These are phyloP conservation scores for Cataglyphis albicans DNA, from an alignment of 2,888 invertebrate species.

Conservation along the genomic window DNA sequence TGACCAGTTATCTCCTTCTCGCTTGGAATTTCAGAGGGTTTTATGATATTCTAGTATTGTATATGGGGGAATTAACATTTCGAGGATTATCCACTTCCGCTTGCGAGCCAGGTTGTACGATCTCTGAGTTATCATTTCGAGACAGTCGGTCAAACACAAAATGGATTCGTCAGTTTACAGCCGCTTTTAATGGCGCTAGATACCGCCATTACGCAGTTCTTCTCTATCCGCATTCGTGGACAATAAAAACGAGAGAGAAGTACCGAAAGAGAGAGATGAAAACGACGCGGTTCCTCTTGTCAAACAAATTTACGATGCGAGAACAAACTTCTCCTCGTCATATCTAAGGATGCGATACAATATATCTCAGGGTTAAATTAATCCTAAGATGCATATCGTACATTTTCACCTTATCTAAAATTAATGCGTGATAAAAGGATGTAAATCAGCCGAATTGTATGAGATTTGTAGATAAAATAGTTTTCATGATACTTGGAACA, in stretches of 20 bases:
- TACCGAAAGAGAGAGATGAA: conserved; percentile 7
- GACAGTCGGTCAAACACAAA: conserved; percentile 5
- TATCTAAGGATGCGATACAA: conserved; percentile 1
- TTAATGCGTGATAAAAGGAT: conserved; percentile 11
- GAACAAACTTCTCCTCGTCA: conserved; percentile 49
- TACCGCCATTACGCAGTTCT: conserved; percentile 40
- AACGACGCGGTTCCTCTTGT: conserved; percentile 12
- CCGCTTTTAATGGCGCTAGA: conserved; percentile 39
- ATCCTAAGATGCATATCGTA: not conserved
- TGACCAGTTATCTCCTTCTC: conserved; percentile 37
- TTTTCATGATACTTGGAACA: not conserved
- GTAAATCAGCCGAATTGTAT: not conserved
- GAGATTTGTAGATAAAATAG: conserved; percentile 4
- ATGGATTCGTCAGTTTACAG: conserved; percentile 48
- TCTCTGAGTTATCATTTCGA: conserved; percentile 33
- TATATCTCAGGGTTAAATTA: conserved; percentile 33
- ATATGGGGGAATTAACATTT: conserved; percentile 58
- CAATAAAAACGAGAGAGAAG: conserved; percentile 32
- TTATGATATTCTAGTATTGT: conserved; percentile 55
- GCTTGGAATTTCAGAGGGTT: conserved; percentile 49
- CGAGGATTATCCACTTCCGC: conserved; percentile 57
- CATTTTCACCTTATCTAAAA: conserved; percentile 33
- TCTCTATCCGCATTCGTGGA: conserved; percentile 32
- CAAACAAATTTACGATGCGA: conserved; percentile 52
- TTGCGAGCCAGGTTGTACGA: conserved; percentile 17